phyloP scores from a whole-genome alignment of 2,888 invertebrate species.

The Lasioglossum malachurum region DNA sequence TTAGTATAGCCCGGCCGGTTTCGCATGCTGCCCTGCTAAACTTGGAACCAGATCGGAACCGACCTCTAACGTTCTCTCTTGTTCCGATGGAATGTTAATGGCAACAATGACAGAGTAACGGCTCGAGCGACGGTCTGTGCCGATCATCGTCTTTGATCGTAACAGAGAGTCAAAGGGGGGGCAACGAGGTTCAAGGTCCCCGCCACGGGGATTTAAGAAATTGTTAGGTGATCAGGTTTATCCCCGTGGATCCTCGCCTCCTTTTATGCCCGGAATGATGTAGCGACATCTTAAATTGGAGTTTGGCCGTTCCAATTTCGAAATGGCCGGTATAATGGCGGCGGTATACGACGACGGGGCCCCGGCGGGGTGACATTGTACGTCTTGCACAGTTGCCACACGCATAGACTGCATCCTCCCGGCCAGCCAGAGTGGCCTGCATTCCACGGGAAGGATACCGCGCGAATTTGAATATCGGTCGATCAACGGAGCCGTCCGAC shows the following conservation, averaged over 20 bases:
- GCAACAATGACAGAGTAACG: constrained; percentile 25
- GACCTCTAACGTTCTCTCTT: constrained; percentile 11
- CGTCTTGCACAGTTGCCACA: constrained; percentile 38
- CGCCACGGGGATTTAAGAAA: constrained; percentile 52
- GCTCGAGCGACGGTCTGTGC: constrained; percentile 37
- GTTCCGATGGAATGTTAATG: constrained; percentile 24
- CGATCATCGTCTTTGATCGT: constrained; percentile 53
- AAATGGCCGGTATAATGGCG: constrained; percentile 37
- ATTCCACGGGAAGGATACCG: constrained; percentile 70
- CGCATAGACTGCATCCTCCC: constrained; percentile 41
- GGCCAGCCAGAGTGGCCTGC: constrained; percentile 67
- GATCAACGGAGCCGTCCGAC: constrained; percentile 65
- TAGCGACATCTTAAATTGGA: constrained; percentile 58
- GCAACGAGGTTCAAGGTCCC: constrained; percentile 27
- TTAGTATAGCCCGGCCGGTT: constrained; percentile 15
- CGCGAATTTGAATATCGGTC: constrained; percentile 77
- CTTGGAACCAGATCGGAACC: constrained; percentile 24
- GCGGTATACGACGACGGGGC: constrained; percentile 3
- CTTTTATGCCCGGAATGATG: constrained; percentile 47
- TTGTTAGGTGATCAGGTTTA: constrained; percentile 60
- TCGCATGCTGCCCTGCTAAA: constrained; percentile 25
- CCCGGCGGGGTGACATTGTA: constrained; percentile 41
- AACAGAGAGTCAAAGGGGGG: not conserved
- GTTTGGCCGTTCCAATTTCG: constrained; percentile 56
- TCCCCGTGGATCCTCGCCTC: constrained; percentile 42